Percentiles rank a stretch among this genome's conserved stretches.
These are phyloP conservation scores for Chironomus tentans DNA, from an alignment of 2,888 invertebrate species.

Conservation along the genomic window DNA sequence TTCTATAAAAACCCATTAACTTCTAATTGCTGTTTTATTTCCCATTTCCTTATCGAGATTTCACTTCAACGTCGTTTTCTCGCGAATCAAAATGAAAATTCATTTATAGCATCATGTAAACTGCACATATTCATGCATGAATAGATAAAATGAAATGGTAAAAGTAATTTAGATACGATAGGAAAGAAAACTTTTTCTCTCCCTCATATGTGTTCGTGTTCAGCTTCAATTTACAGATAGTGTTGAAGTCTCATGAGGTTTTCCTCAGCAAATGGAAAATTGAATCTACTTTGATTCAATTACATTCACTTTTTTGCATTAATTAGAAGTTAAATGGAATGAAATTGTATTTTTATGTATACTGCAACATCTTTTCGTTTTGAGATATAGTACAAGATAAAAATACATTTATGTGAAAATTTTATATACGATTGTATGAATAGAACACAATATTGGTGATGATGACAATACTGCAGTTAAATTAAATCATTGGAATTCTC, in stretches of 20 bases:
- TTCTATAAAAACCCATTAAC: background rate
- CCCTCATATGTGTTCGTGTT: too few relatives aligned
- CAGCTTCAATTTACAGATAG: too few relatives aligned
- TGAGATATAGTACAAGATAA: too few relatives aligned
- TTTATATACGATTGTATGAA: background rate
- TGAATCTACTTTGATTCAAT: background rate
- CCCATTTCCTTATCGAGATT: background rate
- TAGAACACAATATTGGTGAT: background rate
- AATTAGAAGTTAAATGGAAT: background rate
- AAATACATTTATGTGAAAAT: too few relatives aligned
- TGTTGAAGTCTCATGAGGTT: too few relatives aligned
- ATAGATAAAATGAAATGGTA: background rate
- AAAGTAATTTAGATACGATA: background rate
- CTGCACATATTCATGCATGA: background rate
- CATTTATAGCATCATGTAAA: background rate
- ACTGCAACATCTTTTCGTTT: too few relatives aligned
- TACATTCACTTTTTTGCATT: background rate
- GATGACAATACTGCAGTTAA: background rate
- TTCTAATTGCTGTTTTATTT: background rate
- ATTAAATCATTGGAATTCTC: background rate
- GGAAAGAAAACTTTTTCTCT: too few relatives aligned
- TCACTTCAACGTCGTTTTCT: background rate
- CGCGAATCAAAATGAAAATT: background rate
- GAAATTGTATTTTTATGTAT: background rate
- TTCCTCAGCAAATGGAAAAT: background rate